Percentiles rank a stretch among this genome's conserved stretches.
Conservation (phyloP, 1,140 invertebrate species). For the Lepeophtheirus salmonis region DNA sequence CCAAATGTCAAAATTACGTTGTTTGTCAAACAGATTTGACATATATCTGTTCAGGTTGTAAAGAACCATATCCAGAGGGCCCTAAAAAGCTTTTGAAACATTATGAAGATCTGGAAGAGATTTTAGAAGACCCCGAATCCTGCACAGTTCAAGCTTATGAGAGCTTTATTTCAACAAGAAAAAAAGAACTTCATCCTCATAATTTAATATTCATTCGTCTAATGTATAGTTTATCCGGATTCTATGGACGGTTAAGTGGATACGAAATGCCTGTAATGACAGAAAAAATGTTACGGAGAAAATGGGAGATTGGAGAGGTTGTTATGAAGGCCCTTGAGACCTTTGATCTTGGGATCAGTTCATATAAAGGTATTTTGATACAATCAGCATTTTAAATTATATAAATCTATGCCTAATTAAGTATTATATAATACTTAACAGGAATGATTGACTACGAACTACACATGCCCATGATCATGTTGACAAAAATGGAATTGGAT, state of each 20-base stretch:
- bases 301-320: neutral
- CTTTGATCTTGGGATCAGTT: neutral
- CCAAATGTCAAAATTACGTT: neutral
- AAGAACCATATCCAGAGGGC: neutral
- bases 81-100: neutral
- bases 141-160: neutral
- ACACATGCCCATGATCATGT: neutral
- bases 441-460: neutral
- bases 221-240: neutral
- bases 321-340: neutral
- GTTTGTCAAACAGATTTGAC: neutral
- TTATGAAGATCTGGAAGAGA: neutral
- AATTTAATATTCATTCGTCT: neutral
- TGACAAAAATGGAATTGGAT: neutral
- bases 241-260: neutral
- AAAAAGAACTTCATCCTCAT: neutral
- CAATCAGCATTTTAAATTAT: too few species aligned
- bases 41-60: neutral
- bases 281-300: neutral
- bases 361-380: neutral
- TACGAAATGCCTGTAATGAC: neutral
- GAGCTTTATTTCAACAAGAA: neutral
- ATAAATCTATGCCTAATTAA: too few species aligned
- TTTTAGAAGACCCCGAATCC: neutral
- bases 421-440: neutral